These are phyloP conservation scores for Micrastur ruficollis DNA, from an alignment of 2,797 vertebrate species.

Conservation along the genomic window DNA sequence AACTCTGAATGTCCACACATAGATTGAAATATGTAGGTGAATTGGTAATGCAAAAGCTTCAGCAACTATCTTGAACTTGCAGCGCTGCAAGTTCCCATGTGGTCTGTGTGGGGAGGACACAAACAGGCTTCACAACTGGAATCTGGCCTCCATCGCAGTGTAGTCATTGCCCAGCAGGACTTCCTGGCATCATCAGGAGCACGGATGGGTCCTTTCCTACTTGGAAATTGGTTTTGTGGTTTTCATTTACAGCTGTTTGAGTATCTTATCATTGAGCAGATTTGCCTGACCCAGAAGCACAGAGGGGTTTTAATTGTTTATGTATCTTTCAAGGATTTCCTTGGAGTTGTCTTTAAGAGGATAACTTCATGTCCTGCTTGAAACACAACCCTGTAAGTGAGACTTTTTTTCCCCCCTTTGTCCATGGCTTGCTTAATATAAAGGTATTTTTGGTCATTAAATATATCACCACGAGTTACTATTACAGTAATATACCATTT, in stretches of 20 bases:
- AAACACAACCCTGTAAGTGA: background rate
- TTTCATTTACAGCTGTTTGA: background rate
- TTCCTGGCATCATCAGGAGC: background rate
- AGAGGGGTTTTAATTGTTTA: background rate
- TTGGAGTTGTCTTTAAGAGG: background rate
- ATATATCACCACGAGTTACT: background rate
- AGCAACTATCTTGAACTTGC: accelerated
- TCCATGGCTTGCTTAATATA: background rate
- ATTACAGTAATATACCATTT: accelerated
- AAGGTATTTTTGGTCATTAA: background rate
- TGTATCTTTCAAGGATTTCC: background rate
- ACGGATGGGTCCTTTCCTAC: accelerated
- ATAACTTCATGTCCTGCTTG: background rate
- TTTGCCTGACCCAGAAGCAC: background rate
- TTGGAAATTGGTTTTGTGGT: background rate
- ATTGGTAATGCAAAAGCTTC: background rate
- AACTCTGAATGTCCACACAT: background rate
- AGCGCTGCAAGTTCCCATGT: background rate
- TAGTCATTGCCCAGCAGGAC: background rate
- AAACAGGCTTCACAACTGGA: background rate
- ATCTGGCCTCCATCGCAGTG: background rate
- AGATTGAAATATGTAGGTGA: background rate
- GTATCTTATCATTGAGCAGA: background rate
- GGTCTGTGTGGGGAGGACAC: background rate
- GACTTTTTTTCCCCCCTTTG: accelerated